Evolutionary conservation across 2,113 vertebrate species (phyloP), one percentile per base, ranked within the genome.

Genomic region (Talpa occidentalis): DNA sequence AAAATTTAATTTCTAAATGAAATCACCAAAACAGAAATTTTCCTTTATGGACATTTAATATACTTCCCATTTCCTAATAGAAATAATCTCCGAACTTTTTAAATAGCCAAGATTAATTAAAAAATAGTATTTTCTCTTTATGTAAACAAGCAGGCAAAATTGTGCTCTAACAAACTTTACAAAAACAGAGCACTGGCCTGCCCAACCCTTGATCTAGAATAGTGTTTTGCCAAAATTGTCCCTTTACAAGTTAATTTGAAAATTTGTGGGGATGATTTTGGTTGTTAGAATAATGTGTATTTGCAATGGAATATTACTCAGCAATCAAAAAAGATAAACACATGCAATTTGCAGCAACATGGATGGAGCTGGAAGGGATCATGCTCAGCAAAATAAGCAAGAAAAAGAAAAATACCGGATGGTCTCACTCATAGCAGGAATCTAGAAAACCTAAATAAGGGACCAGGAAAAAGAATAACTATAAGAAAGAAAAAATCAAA

Each of bases 81-180:
- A 42, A 92, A 74, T 49, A 28, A 44, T 70, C 30, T 67, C 59
- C 47, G 8, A 82, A 56, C 5, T 59, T 70, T 93, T 66, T 22
- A 90, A 69, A 87, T 28, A 95, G 40, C 10, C 59, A 90, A 66
- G 40, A 70, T 91, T 62, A 89, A 74, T 59, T 73, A 80, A 54
- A 26, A 76, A 26, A 54, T 30, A 62, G 15, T 78, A 72, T 84
- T 56, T 54, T 21, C 54, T 52, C 19, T 62, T 83, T n/a, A n/a
- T n/a, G n/a, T n/a, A n/a, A n/a, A n/a, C 30, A 73, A 88, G 74
- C 24, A 72, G 54, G 56, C 66, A 74, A 6, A 5, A 52, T 42
- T 79, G 40, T 62, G 66, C 47, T 92, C 44, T 17, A 76, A 60
- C 35, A 81, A 86, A 49, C 56, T 66, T 80, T 17, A 85, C 7